Evolutionary conservation across 2,888 invertebrate species (phyloP), one percentile per base, ranked within the genome.

Genomic region (Apodemia mormo): DNA sequence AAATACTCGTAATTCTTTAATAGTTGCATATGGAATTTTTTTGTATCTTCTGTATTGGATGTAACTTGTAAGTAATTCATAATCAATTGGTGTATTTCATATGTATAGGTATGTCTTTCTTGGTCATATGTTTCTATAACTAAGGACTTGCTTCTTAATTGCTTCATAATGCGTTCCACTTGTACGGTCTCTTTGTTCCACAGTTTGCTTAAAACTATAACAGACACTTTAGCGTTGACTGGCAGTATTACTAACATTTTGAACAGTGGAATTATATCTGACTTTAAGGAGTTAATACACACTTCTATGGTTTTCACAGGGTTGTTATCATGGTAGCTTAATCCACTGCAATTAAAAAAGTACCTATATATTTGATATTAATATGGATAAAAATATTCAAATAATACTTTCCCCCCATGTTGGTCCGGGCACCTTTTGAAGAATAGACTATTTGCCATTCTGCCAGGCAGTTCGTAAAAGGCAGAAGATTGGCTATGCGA

Each of bases 31-130:
- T 96, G 96, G 72, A 95, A 83, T 69, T 87, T 88, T 72, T 86
- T 87, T 68, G 92, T 82, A 66, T 94, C 88, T 0, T 90, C 86
- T 0, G 85, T 80, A 1, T 80, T 86, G 0, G 90, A 80, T 68
- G 86, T 89, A 6, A 88, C 92, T 77, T 94, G 94, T 8, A 96
- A 85, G 79, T 95, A 96, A 69, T 94, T 93, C 81, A 96, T 89
- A 12, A 96, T 93, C 0, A 96, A 86, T 79, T 96, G 95, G 80
- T 96, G 96, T 65, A 96, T 94, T 73, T 96, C 96, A 79, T 96
- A 97, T 40, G 95, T 91, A 76, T 95, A 96, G 72, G 93, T 94
- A 65, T 93, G 89, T 68, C 94, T 89, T 68, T 94, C 94, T 2
- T 90, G 85, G 73, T 95, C 95, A 81, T 95, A 96, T 68, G 93